phyloP scores from a whole-genome alignment of 92 coral and sea anemone genomes.

The Siderastrea radians region DNA sequence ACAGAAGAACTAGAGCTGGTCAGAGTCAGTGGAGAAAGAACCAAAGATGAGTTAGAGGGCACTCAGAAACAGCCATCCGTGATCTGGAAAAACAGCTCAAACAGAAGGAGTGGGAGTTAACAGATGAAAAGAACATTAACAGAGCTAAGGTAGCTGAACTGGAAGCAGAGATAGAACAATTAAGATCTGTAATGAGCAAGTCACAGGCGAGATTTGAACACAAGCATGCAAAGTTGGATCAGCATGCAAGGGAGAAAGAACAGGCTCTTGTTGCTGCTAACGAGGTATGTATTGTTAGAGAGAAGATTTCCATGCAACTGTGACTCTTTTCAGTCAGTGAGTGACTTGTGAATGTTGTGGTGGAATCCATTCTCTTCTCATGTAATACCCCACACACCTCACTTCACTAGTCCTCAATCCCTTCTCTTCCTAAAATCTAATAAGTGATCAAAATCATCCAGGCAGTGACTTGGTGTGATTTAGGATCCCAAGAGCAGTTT shows the following conservation, averaged over 20 bases:
- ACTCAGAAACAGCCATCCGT: constrained; percentile 74
- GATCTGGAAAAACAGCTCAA: constrained; percentile 85
- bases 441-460: too few relatives aligned
- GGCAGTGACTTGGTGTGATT: too few relatives aligned
- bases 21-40: constrained; percentile 79
- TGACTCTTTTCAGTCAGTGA: too few relatives aligned
- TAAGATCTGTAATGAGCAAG: constrained; percentile 73
- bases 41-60: constrained; percentile 84
- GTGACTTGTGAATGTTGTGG: too few relatives aligned
- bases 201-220: constrained; percentile 82
- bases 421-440: too few relatives aligned
- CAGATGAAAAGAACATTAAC: constrained; percentile 88
- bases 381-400: too few relatives aligned
- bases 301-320: too few relatives aligned
- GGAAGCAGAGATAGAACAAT: constrained; percentile 80
- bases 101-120: constrained; percentile 90
- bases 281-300: constrained; percentile 80
- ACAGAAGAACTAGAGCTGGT: constrained; percentile 92
- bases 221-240: constrained; percentile 92
- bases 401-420: too few relatives aligned
- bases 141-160: constrained; percentile 76
- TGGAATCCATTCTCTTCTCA: too few relatives aligned
- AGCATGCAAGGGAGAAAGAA: constrained; percentile 91
- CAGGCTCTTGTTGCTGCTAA: constrained; percentile 84
- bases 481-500: too few relatives aligned